phyloP scores from a whole-genome alignment of 2,797 vertebrate species.

The Pangasius sanitwongsei region DNA sequence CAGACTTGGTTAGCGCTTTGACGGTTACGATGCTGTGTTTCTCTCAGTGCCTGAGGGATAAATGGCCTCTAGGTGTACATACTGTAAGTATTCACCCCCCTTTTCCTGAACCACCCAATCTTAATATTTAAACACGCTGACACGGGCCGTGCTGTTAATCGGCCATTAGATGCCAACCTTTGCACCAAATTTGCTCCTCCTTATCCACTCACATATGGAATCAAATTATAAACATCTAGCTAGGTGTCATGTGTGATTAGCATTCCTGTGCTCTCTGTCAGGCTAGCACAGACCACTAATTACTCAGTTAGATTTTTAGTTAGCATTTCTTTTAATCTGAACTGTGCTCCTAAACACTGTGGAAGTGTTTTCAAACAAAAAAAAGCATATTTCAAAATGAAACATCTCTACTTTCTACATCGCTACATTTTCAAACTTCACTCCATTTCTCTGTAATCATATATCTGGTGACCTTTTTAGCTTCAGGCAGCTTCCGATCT shows the following conservation, averaged over 20 bases:
- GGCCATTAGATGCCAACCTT: constrained; percentile 39
- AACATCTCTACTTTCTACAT: too few relatives aligned
- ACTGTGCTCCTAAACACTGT: not conserved
- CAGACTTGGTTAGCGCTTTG: constrained; percentile 40
- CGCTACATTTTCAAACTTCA: too few relatives aligned
- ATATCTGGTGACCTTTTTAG: not conserved
- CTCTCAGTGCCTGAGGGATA: constrained; percentile 55
- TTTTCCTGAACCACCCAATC: constrained; percentile 12
- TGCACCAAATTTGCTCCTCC: constrained; percentile 2
- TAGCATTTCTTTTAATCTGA: not conserved
- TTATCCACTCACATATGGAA: not conserved
- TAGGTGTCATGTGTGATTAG: not conserved
- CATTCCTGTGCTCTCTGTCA: not conserved
- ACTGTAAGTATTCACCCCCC: constrained; percentile 37
- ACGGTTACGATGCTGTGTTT: constrained; percentile 19
- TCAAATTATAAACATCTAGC: not conserved
- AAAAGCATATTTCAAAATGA: not conserved
- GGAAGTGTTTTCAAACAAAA: too few relatives aligned
- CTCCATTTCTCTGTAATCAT: too few relatives aligned
- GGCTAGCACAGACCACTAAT: not conserved
- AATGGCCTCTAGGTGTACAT: constrained; percentile 62
- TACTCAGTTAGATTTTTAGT: not conserved
- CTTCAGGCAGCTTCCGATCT: not conserved
- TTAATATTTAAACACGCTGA: constrained; percentile 53
- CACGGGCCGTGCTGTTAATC: constrained; percentile 39